Conservation (phyloP, 2,797 vertebrate species). For the Rhinoraja longicauda region DNA sequence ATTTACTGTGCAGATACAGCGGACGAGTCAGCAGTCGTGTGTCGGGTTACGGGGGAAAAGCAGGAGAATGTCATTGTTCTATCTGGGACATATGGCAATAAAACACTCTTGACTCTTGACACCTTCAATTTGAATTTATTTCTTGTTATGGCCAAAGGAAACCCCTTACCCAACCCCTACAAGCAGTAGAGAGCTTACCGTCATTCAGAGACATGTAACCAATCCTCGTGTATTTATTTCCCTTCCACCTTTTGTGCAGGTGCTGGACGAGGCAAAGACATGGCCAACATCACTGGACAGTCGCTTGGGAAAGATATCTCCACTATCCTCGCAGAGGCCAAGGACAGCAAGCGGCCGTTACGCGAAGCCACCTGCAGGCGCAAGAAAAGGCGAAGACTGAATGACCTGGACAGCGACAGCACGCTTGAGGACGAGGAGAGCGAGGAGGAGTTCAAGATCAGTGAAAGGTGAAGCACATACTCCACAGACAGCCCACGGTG, state of each 20-base stretch:
- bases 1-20: too few species aligned
- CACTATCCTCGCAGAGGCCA: constrained; percentile 79
- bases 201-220: background rate
- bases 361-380: constrained; percentile 59
- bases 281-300: constrained; percentile 75
- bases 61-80: too few species aligned
- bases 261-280: constrained; percentile 67
- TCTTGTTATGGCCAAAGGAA: background rate
- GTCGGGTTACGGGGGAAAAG: too few species aligned
- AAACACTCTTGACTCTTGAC: too few species aligned
- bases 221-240: background rate
- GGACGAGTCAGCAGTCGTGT: too few species aligned
- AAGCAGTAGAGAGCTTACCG: background rate
- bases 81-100: too few species aligned
- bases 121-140: background rate
- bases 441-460: constrained; percentile 91
- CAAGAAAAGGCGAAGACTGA: constrained; percentile 84
- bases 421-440: constrained; percentile 88
- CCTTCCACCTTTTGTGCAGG: constrained; percentile 48
- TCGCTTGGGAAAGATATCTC: constrained; percentile 85
- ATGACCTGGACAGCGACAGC: constrained; percentile 93
- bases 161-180: background rate
- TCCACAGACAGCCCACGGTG: too few species aligned
- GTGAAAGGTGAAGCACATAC: constrained; percentile 69
- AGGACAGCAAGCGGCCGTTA: constrained; percentile 71